These are phyloP conservation scores for Coptotermes formosanus DNA, from an alignment of 1,140 invertebrate species.

Conservation along the genomic window DNA sequence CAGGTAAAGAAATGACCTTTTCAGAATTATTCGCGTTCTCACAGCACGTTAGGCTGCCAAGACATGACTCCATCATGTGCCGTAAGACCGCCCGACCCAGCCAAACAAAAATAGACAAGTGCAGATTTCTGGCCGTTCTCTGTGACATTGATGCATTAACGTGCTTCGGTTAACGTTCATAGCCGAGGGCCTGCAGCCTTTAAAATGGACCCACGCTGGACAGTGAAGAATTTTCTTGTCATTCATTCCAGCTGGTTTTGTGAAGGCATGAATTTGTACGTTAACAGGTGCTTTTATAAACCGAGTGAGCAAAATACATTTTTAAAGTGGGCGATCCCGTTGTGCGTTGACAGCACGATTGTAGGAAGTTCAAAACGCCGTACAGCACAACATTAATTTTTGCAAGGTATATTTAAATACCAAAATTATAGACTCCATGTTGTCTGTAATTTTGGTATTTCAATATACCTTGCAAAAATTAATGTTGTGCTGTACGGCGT, in stretches of 20 bases:
- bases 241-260: background rate
- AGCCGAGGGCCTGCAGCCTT: background rate
- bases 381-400: too few relatives aligned
- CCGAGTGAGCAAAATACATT: too few relatives aligned
- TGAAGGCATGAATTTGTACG: background rate
- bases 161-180: background rate
- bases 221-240: background rate
- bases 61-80: background rate
- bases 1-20: background rate
- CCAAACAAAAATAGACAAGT: slow-evolving; percentile 12
- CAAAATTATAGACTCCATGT: too few relatives aligned
- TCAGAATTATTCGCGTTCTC: background rate
- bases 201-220: background rate
- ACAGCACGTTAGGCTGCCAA: background rate
- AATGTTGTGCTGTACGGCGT: too few relatives aligned
- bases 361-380: too few relatives aligned
- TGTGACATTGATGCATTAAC: background rate
- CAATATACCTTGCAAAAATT: too few relatives aligned
- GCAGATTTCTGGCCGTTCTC: background rate
- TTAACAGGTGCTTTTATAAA: too few relatives aligned
- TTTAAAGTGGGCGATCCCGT: too few relatives aligned
- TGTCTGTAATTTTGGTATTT: too few relatives aligned
- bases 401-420: too few relatives aligned
- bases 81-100: background rate
- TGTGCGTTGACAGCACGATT: too few relatives aligned